Evolutionary conservation across 2,888 invertebrate genomes (phyloP), one percentile per base, ranked within the genome.

Genomic region (Pristionchus maxplancki): DNA sequence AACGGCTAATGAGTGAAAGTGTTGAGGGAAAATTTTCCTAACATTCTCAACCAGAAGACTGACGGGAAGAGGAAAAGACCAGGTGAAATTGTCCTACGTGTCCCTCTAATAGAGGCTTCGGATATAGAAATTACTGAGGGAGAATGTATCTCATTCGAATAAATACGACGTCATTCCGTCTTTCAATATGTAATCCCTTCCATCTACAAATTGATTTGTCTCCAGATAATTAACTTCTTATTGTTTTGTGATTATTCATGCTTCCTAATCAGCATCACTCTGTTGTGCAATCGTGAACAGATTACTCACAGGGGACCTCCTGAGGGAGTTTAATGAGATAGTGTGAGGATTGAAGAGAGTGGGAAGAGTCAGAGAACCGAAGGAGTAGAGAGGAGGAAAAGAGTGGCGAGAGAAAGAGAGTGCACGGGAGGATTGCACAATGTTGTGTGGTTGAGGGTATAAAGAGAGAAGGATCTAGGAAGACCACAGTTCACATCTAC

Each of bases 401-500:
- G 78, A 78, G 78, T 78, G 28, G 44, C 28, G n/a, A 78, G 78
- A 48, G 78, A 78, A 78, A 78, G 40, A 78, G 78, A 78, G 78
- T 48, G 78, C 78, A 78, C 44, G 28, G 24, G 67, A 67, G 40
- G 40, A 78, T 78, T 78, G 78, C 78, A 78, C 78, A 78, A 78
- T 48, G 78, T 78, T 78, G 78, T 44, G 78, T 28, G 28, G 44
- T 48, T 1, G 24, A 40, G 78, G 34, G 78, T 40, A 48, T 78
- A 78, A 48, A 40, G 20, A 28, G 28, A 28, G 44, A n/a, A 48
- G 0, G 28, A 28, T 20, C n/a, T n/a, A 17, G 44, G 48, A 13
- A 48, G 78, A 48, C n/a, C 78, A 78, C 78, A 48, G 44, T n/a
- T 78, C 78, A 48, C 48, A 48, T 40, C 48, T 9, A n/a, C 24